Conservation (phyloP, 2,113 vertebrate species). For the Peromyscus polionotus region DNA sequence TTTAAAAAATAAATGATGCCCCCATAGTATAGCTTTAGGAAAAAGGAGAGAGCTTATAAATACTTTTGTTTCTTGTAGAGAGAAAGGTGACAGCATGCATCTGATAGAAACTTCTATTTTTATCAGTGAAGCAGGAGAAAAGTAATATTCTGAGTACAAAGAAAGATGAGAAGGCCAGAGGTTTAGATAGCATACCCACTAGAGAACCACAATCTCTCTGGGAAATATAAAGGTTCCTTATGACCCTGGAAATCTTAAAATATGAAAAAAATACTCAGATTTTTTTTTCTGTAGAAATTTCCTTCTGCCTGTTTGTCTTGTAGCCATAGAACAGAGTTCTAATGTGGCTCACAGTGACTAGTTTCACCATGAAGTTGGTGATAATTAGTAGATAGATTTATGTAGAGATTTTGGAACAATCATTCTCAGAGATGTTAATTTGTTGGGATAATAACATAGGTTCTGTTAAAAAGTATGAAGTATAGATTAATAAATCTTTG, state of each 20-base stretch:
- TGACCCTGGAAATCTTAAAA: constrained; percentile 12
- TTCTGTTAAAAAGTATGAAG: not conserved
- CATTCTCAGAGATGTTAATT: not conserved
- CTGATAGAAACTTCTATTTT: constrained; percentile 59
- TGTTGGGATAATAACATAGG: not conserved
- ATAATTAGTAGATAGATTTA: not conserved
- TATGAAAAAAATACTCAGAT: not conserved
- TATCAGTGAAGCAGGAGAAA: constrained; percentile 22
- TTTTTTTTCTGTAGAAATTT: not conserved
- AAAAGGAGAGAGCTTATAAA: not conserved
- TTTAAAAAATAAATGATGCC: not conserved
- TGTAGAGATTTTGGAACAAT: not conserved
- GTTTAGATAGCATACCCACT: constrained; percentile 29
- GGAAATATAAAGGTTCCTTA: constrained; percentile 51
- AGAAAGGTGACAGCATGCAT: constrained; percentile 26
- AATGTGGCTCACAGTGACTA: not conserved
- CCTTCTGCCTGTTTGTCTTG: too few species aligned
- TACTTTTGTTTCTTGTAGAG: constrained; percentile 37
- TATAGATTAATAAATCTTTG: not conserved
- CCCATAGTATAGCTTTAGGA: not conserved
- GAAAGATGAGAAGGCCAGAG: constrained; percentile 54
- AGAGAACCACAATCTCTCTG: constrained; percentile 39
- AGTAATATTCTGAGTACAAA: constrained; percentile 55
- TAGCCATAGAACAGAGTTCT: not conserved
- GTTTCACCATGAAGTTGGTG: not conserved